Evolutionary conservation across 2,113 vertebrate genomes (phyloP), one percentile per base, ranked within the genome.

Genomic region (Hepsetus odoe): DNA sequence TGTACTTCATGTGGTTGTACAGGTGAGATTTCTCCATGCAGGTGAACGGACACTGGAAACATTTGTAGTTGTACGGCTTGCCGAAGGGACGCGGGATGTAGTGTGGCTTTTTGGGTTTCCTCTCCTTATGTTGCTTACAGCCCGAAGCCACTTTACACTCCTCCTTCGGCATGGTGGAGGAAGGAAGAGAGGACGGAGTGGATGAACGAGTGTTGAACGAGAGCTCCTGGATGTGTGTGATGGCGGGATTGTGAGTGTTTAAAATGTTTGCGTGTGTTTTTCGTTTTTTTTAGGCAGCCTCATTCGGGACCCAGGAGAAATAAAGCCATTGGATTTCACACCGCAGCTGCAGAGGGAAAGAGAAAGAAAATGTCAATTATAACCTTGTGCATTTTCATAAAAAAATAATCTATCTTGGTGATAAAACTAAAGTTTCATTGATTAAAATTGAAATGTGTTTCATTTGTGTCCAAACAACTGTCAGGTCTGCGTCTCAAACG

Each of bases 1-100:
- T 98, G 92, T 99, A 98, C 91, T 99, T 99, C 98, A 99, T 99
- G 86, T 99, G 98, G 90, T 99, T 99, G 91, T 99, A 99, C 5
- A 99, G 95, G 82, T 99, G 98, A 0, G 98, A 98, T 84, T 99
- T 99, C 92, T 99, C 98, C 95, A 99, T 96, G 93, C 98, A 99
- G 49, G 98, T 99, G 92, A 99, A 99, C 12, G 98, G 98, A 10
- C 98, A 99, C 88, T 99, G 98, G 91, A 99, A 99, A 74, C 98
- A 99, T 82, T 99, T 99, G 92, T 99, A 99, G 84, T 99, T 99
- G 91, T 98, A 99, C 0, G 98, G 98, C 70, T 99, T 99, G 8
- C 98, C 98, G 95, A 97, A 98, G 0, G 98, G 98, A 53, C 98
- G 90, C 0, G 98, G 98, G 73, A 99, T 98, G 72, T 99, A 99